phyloP scores from a whole-genome alignment of 1,140 invertebrate genomes.

The Oppia nitens region DNA sequence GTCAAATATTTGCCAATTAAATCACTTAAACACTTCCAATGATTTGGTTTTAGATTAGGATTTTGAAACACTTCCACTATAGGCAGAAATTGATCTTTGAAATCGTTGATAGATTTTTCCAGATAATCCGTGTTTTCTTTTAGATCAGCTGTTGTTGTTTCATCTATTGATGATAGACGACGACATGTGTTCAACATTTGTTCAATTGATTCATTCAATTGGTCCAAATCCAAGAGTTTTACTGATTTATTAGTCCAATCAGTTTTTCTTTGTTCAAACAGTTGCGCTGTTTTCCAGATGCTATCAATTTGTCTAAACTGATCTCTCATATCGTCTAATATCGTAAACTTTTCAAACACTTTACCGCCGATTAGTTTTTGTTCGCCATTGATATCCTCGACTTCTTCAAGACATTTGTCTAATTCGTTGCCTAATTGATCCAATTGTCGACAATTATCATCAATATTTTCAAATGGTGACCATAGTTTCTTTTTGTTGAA shows the following conservation, averaged over 20 bases:
- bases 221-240: not conserved
- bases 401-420: not conserved
- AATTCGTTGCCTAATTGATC: not conserved
- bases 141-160: not conserved
- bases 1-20: slow-evolving; percentile 47
- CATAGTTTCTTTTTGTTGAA: not conserved
- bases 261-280: not conserved
- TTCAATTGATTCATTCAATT: not conserved
- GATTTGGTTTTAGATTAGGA: slow-evolving; percentile 73
- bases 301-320: not conserved
- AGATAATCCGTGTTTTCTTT: slow-evolving; percentile 21
- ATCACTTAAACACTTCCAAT: slow-evolving; percentile 91
- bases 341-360: not conserved
- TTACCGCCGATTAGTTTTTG: not conserved
- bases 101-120: slow-evolving; percentile 61
- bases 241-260: not conserved
- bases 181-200: not conserved
- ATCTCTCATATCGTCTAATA: not conserved
- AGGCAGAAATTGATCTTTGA: slow-evolving; percentile 64
- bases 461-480: not conserved
- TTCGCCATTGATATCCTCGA: not conserved
- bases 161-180: not conserved
- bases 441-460: not conserved
- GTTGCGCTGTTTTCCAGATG: not conserved
- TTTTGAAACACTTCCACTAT: slow-evolving; percentile 82